Evolutionary conservation across 1,140 invertebrate species (phyloP), one percentile per base, ranked within the genome.

Genomic region (Pseudoatta argentina): DNA sequence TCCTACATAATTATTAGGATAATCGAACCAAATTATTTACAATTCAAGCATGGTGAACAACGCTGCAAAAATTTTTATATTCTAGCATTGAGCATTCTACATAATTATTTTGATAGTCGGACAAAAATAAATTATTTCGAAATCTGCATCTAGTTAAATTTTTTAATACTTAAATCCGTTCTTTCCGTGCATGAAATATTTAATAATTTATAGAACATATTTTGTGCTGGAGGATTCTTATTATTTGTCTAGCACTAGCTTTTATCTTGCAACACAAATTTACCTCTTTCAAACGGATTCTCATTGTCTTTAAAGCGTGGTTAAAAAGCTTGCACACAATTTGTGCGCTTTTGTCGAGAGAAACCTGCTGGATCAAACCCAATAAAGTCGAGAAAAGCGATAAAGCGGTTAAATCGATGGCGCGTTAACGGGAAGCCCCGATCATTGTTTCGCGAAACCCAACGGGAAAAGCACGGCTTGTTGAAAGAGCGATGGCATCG

Each of bases 401-500:
- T 53, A 69, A 76, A 85, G 10, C 55, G 48, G 78, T 87, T 88
- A 83, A 87, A 88, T 71, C 79, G 72, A 66, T 44, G 77, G 79
- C 79, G 39, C 69, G 79, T 83, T 83, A 83, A 83, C 79, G 69
- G 79, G 69, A 87, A 72, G 71, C 86, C 27, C 30, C 34, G 64
- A 76, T 85, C 64, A 76, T 86, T 88, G 79, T 89, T 89, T 79
- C 67, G 67, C 48, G 59, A 85, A 67, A 78, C n/a, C 30, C 51
- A 59, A 79, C 30, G 79, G 39, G 63, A 72, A 53, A 71, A 86
- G 64, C 63, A 39, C 64, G 82, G 69, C 55, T 73, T 24, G 79
- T 77, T 30, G 72, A 78, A 85, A 73, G 34, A 64, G 39, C 73
- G 30, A 53, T 16, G 82, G 73, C 10, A 27, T 39, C 66, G 30